Percentiles rank a stretch among this genome's conserved stretches.
Evolutionary conservation across 1,140 invertebrate species (phyloP).

Genomic region (Andrena cerasifolii): DNA sequence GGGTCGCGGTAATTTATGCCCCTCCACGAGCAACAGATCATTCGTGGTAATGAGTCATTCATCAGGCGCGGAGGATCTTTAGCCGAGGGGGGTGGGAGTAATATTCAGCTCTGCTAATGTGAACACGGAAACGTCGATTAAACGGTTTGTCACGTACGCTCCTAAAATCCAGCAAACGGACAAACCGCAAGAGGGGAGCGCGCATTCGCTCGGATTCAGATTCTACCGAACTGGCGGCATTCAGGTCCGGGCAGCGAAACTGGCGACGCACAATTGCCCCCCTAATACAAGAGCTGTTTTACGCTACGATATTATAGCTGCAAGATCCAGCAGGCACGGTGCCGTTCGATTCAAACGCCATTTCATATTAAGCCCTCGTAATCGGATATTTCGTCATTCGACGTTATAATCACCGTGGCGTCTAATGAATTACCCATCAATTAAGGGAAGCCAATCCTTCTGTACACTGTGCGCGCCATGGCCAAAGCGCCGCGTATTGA

Average conservation of each 20-base stretch:
- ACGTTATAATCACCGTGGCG: not conserved
- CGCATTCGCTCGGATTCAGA: not conserved
- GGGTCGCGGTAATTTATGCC: no score
- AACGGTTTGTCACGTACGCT: no score
- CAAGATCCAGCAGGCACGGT: not conserved
- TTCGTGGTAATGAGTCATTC: no score
- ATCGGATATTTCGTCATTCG: not conserved
- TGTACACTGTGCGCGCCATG: no score
- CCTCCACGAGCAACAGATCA: no score
- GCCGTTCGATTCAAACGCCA: not conserved
- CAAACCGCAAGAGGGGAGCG: not conserved
- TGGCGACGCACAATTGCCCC: slow-evolving; percentile 4
- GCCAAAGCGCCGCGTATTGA: no score
- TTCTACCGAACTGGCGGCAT: slow-evolving; percentile 4
- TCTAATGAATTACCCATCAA: no score
- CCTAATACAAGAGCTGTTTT: slow-evolving; percentile 9
- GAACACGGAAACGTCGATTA: no score
- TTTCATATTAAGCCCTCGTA: not conserved
- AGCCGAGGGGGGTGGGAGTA: no score
- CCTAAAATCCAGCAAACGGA: slow-evolving; percentile 7
- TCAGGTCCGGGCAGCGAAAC: slow-evolving; percentile 1
- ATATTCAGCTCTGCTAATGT: no score
- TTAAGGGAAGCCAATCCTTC: no score
- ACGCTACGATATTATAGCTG: slow-evolving; percentile 10
- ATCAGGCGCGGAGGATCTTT: no score